These are phyloP conservation scores for Pteronotus mesoamericanus DNA, from an alignment of 2,797 vertebrate genomes.

Conservation along the genomic window DNA sequence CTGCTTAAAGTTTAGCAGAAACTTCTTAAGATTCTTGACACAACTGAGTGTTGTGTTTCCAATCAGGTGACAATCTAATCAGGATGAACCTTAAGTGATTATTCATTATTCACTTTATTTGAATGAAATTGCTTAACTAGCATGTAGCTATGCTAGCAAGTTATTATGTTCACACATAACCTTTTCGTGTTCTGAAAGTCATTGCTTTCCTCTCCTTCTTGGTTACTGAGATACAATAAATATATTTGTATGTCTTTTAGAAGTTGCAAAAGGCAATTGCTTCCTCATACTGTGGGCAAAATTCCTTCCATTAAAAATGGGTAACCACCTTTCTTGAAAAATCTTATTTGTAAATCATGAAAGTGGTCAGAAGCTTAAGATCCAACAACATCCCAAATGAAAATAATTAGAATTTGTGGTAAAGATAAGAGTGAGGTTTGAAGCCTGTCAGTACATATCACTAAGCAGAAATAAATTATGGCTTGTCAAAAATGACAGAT, in stretches of 20 bases:
- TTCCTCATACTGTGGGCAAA: neutral
- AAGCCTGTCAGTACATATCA: slow-evolving; percentile 85
- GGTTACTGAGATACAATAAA: neutral
- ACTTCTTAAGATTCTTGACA: slow-evolving; percentile 36
- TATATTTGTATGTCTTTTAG: neutral
- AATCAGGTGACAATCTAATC: slow-evolving; percentile 62
- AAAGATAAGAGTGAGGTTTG: slow-evolving; percentile 85
- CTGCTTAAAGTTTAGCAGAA: slow-evolving; percentile 55
- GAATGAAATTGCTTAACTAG: slow-evolving; percentile 56
- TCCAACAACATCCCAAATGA: slow-evolving; percentile 83
- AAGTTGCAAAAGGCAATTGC: neutral
- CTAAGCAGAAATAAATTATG: slow-evolving; percentile 87
- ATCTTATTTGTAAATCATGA: slow-evolving; percentile 79
- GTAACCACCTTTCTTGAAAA: neutral
- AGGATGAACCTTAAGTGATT: slow-evolving; percentile 59
- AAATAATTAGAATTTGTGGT: slow-evolving; percentile 88
- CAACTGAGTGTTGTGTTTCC: slow-evolving; percentile 61
- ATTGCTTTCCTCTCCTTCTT: slow-evolving; percentile 16
- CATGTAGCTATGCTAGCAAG: slow-evolving; percentile 3
- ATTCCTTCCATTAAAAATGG: slow-evolving; percentile 68
- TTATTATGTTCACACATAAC: slow-evolving; percentile 25
- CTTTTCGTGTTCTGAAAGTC: slow-evolving; percentile 37
- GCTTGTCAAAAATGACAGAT: slow-evolving; percentile 90
- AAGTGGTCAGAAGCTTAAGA: slow-evolving; percentile 80
- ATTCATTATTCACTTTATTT: slow-evolving; percentile 58